Conservation (phyloP, 2,113 vertebrate genomes). For the Limnothrissa miodon region DNA sequence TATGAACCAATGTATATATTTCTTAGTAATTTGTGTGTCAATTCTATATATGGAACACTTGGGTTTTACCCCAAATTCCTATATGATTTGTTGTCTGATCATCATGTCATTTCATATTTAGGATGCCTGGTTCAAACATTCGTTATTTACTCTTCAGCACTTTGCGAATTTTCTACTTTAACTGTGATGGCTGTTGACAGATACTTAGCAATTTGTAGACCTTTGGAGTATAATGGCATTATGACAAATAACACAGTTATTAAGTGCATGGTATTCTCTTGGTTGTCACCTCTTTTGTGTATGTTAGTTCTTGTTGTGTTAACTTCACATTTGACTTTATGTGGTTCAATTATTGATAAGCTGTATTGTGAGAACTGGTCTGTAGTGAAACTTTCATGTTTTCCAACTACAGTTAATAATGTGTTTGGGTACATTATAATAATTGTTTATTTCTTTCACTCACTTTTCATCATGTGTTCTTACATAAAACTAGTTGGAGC, state of each 20-base stretch:
- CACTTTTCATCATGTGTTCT: slow-evolving; percentile 21
- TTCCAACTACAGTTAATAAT: slow-evolving; percentile 23
- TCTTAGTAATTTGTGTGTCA: slow-evolving; percentile 63
- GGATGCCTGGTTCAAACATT: slow-evolving; percentile 64
- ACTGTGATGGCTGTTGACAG: slow-evolving; percentile 71
- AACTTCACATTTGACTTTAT: slow-evolving; percentile 57
- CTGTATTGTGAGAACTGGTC: slow-evolving; percentile 45
- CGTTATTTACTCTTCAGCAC: slow-evolving; percentile 65
- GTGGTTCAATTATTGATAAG: slow-evolving; percentile 37
- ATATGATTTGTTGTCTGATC: slow-evolving; percentile 54
- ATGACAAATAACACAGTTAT: slow-evolving; percentile 51
- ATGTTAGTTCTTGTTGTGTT: slow-evolving; percentile 45
- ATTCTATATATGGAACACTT: slow-evolving; percentile 69
- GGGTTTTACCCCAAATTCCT: slow-evolving; percentile 68
- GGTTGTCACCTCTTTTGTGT: slow-evolving; percentile 46
- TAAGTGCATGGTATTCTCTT: slow-evolving; percentile 35
- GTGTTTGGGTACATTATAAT: slow-evolving; percentile 25
- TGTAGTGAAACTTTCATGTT: slow-evolving; percentile 36
- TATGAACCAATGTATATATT: slow-evolving; percentile 72
- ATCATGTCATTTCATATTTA: slow-evolving; percentile 57
- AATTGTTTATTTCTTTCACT: background rate
- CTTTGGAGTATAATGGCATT: slow-evolving; percentile 64
- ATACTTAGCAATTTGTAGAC: slow-evolving; percentile 69
- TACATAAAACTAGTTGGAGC: slow-evolving; percentile 29
- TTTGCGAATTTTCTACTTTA: slow-evolving; percentile 68